A percentile compares a stretch with the other conserved stretches of the same genome.
Evolutionary conservation across 2,888 invertebrate genomes (phyloP).

Genomic region (Arctia plantaginis): DNA sequence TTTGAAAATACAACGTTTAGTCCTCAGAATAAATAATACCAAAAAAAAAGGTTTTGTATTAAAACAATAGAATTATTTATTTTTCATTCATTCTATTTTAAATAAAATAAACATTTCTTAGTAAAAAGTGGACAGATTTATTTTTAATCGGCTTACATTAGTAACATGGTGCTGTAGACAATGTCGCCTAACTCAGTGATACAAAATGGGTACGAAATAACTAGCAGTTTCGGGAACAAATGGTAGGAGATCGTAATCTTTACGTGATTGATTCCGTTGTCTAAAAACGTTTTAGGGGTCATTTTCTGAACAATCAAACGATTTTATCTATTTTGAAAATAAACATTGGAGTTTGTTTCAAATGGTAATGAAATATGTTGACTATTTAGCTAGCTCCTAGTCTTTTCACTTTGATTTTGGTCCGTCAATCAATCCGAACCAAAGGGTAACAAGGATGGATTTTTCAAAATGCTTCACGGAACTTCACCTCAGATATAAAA

Average conservation of each 20-base stretch:
- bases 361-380: neutral
- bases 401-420: neutral
- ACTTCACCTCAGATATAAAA: neutral
- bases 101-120: neutral
- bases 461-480: neutral
- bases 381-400: neutral
- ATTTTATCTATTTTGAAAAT: conserved; percentile 40
- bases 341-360: neutral
- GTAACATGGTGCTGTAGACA: conserved; percentile 46
- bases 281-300: conserved; percentile 44
- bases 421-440: neutral
- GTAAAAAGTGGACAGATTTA: conserved; percentile 14
- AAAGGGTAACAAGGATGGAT: neutral
- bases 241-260: conserved; percentile 45
- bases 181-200: conserved; percentile 25
- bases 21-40: neutral
- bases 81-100: neutral
- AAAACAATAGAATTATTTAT: neutral
- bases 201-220: conserved; percentile 35
- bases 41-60: neutral
- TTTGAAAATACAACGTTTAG: neutral
- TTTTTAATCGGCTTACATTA: conserved; percentile 43
- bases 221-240: conserved; percentile 52
- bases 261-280: conserved; percentile 49
- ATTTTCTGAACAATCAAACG: conserved; percentile 48